Conservation (phyloP, 1,140 invertebrate genomes). For the Drosophila chauvacae region DNA sequence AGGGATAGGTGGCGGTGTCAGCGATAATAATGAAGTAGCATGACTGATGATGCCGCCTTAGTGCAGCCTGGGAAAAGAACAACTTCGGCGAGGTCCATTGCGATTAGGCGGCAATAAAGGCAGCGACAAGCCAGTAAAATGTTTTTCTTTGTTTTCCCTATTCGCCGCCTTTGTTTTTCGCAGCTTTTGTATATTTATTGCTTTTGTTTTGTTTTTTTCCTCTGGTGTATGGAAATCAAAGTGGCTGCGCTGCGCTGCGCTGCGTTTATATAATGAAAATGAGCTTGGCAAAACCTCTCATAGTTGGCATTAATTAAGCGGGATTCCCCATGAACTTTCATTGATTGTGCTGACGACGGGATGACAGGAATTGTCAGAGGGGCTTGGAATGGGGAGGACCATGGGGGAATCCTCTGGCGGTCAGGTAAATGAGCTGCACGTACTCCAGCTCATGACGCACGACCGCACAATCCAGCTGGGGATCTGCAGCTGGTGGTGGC, state of each 20-base stretch:
- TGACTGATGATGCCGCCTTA: slow-evolving; percentile 74
- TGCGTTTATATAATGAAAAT: slow-evolving; percentile 56
- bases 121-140: slow-evolving; percentile 52
- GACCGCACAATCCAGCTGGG: slow-evolving; percentile 46
- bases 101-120: slow-evolving; percentile 70
- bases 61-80: slow-evolving; percentile 55
- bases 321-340: slow-evolving; percentile 60
- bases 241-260: slow-evolving; percentile 26
- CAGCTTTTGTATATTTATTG: slow-evolving; percentile 52
- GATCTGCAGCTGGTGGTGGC: slow-evolving; percentile 28
- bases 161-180: slow-evolving; percentile 28
- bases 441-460: slow-evolving; percentile 60
- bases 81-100: slow-evolving; percentile 60
- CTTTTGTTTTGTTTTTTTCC: slow-evolving; percentile 18
- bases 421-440: slow-evolving; percentile 71
- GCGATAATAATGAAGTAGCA: slow-evolving; percentile 81
- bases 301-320: slow-evolving; percentile 64
- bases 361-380: slow-evolving; percentile 20
- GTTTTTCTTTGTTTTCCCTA: slow-evolving; percentile 51
- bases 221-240: slow-evolving; percentile 48
- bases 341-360: slow-evolving; percentile 55
- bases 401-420: slow-evolving; percentile 10
- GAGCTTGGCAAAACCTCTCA: slow-evolving; percentile 48
- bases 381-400: background rate
- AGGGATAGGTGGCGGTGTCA: slow-evolving; percentile 48